Evolutionary conservation across 2,888 invertebrate species (phyloP), one percentile per base, ranked within the genome.

Genomic region (Athalia cordata): DNA sequence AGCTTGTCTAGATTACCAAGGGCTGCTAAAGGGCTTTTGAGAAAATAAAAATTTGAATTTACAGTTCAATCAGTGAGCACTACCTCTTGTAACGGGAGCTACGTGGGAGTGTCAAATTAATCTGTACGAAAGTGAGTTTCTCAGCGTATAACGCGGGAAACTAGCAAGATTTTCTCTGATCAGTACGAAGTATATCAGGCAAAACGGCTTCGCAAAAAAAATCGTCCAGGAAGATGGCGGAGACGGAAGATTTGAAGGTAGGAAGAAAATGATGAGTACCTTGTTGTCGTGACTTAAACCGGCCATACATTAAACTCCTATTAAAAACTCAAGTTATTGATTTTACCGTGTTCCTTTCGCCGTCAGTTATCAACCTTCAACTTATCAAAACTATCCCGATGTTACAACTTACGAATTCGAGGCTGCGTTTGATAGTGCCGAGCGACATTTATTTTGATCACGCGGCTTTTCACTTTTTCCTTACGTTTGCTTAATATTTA

Each of bases 181-280:
- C 52, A 62, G 75, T 75, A 29, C 29, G 50, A 75, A 64, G 75
- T 43, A 75, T 29, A 52, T 49, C 75, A 15, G 76, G 79, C 85
- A 87, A 86, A 84, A 88, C 88, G 88, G 87, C 87, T 84, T 84
- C 86, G 79, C 82, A 81, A 86, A 87, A 87, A 86, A 89, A 87
- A 85, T 83, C 85, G 80, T 83, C 84, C 74, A 87, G 83, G 86
- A 90, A 89, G 85, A 90, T 90, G 89, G 88, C 89, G 86, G 89
- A 89, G 82, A 82, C 86, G 79, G 89, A 89, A 79, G 89, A 89
- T 81, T 83, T 90, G 81, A 89, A 90, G 90, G 90, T 89, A 84
- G 86, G 89, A 59, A 49, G 75, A 64, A 57, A 59, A 61, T 43
- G 62, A 64, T 6, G 50, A 62, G 49, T 45, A n/a, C 52, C n/a